Evolutionary conservation across 1,140 invertebrate genomes (phyloP), one percentile per base, ranked within the genome.

Genomic region (Episyrphus balteatus): DNA sequence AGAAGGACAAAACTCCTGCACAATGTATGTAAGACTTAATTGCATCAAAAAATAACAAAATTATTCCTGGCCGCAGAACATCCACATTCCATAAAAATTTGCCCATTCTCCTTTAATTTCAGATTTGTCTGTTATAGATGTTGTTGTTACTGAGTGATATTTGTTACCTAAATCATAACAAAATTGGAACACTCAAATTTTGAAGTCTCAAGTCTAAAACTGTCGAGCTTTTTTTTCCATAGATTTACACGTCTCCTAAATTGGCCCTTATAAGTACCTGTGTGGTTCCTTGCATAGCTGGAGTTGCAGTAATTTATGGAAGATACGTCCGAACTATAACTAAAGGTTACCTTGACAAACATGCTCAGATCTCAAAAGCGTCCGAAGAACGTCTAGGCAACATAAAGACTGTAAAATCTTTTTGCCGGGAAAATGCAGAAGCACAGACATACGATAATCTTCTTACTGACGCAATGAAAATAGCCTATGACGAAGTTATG

Each of bases 381-480:
- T 91, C 91, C 1, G 92, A 98, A 72, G 94, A 99, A 62, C 84
- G 84, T 55, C 86, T 98, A 38, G 81, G 85, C 19, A 97, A 95
- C 63, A 88, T 98, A 50, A 78, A 92, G 57, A 97, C 93, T 5
- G 93, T 99, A 0, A 86, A 94, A 70, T 82, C 84, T 2, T 96
- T 98, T 67, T 88, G 83, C 3, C 84, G 91, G 59, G 93, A 98
- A 64, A 54, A 73, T 5, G 78, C 76, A 51, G 94, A 98, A 74
- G 77, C 82, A 19, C 53, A 74, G 17, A 63, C 70, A 1, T 98
- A 94, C 58, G 72, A 72, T 41, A 54, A 67, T 1, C 82, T 83
- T 56, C 80, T 97, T 38, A 62, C 81, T 15, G 70, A 86, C 39
- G 78, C 97, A 15, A 68, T 98, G 8, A 58, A 77, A 41, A 71